A percentile compares a stretch with the other conserved stretches of the same genome.
Evolutionary conservation across 2,113 vertebrate species (phyloP).

Genomic region (Petroica traversi): DNA sequence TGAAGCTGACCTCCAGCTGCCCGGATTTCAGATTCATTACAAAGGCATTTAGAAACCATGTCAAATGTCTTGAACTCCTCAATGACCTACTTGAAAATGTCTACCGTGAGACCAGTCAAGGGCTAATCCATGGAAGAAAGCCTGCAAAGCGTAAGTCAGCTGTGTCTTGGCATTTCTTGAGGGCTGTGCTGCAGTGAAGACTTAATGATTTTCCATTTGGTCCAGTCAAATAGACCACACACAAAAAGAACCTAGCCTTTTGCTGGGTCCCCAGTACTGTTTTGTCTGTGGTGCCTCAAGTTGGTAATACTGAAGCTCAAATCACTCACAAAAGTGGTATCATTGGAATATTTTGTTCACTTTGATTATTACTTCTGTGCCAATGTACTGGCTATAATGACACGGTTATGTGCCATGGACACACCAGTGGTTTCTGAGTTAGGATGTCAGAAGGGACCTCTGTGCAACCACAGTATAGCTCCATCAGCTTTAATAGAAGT

Average conservation of each 20-base stretch:
- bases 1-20: conserved; percentile 24
- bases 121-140: neutral
- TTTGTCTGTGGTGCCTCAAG: neutral
- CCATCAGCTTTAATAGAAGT: neutral
- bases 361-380: neutral
- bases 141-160: neutral
- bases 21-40: neutral
- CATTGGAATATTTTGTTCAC: neutral
- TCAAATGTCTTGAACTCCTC: conserved; percentile 20
- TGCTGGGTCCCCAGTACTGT: neutral
- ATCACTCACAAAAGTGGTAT: neutral
- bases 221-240: neutral
- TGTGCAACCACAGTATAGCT: neutral
- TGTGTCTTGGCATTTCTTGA: neutral
- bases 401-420: neutral
- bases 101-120: neutral
- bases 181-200: neutral
- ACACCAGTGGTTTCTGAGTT: neutral
- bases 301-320: neutral
- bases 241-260: neutral
- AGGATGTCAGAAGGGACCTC: neutral
- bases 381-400: neutral
- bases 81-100: neutral
- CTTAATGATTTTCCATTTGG: neutral
- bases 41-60: conserved; percentile 1